phyloP scores from a whole-genome alignment of 2,888 invertebrate genomes.

The Agrochola circellaris region DNA sequence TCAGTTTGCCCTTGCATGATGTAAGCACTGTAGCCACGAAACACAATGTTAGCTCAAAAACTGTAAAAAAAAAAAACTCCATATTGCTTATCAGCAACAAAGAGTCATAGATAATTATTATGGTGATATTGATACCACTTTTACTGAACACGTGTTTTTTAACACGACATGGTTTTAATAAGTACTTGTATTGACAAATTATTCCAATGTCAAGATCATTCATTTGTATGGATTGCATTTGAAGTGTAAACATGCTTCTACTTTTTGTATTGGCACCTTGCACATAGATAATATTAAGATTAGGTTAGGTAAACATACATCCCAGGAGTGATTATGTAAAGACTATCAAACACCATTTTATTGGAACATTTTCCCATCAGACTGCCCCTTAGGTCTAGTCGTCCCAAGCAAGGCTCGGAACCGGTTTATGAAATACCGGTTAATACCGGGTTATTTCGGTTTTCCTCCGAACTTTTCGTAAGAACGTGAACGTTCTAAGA shows the following conservation, averaged over 20 bases:
- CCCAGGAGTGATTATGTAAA: neutral
- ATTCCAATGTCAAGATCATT: conserved; percentile 24
- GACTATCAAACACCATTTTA: neutral
- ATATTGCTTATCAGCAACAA: conserved; percentile 9
- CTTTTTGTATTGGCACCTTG: neutral
- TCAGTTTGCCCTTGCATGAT: conserved; percentile 29
- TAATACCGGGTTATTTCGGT: too few species aligned
- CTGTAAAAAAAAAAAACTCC: neutral
- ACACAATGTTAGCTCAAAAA: neutral
- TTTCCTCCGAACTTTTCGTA: too few species aligned
- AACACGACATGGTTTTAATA: neutral
- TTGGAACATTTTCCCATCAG: neutral
- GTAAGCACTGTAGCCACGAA: neutral
- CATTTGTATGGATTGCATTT: neutral
- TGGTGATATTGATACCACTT: conserved; percentile 1
- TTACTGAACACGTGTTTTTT: conserved; percentile 9
- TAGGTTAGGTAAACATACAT: conserved; percentile 4
- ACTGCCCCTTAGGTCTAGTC: neutral
- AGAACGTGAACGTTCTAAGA: too few species aligned
- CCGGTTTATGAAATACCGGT: too few species aligned
- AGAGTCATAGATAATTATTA: conserved; percentile 5
- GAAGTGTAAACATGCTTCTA: neutral
- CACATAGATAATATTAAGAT: neutral
- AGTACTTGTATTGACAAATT: neutral
- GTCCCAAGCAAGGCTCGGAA: too few species aligned